Evolutionary conservation across 2,888 invertebrate genomes (phyloP).

Genomic region (Rotaria macrura): DNA sequence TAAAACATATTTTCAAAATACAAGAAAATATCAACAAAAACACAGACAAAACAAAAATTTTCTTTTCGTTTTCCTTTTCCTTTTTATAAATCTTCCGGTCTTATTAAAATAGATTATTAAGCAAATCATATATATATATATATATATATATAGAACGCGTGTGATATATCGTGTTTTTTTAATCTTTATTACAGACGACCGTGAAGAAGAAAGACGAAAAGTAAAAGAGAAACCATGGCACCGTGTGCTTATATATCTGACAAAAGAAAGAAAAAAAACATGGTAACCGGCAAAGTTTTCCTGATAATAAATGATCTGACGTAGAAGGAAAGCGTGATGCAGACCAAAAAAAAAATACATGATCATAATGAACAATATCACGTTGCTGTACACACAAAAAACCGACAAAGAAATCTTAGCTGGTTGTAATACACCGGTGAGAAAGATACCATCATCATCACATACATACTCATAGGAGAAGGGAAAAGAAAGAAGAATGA

Average conservation of each 20-base stretch:
- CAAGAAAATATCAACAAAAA: too few species aligned
- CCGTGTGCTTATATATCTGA: neutral
- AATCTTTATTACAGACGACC: neutral
- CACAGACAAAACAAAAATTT: neutral
- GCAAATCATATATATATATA: too few species aligned
- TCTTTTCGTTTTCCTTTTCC: neutral
- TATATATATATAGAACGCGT: neutral
- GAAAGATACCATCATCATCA: neutral
- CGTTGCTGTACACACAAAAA: neutral
- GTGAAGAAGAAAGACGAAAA: neutral
- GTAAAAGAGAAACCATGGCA: neutral
- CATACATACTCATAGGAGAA: neutral
- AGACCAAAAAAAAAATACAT: neutral
- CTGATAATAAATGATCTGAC: neutral
- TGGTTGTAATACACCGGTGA: conserved; percentile 4
- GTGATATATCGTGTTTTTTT: neutral
- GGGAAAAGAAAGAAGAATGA: neutral
- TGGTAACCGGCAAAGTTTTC: neutral
- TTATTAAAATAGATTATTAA: neutral
- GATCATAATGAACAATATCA: neutral
- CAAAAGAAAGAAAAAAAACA: neutral
- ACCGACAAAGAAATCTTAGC: neutral
- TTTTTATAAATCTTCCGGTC: neutral
- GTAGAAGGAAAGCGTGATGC: neutral
- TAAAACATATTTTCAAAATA: neutral